A percentile compares a stretch with the other conserved stretches of the same genome.
These are phyloP conservation scores for human DNA, from an alignment of 2,113 vertebrate species.

Conservation along the genomic window DNA sequence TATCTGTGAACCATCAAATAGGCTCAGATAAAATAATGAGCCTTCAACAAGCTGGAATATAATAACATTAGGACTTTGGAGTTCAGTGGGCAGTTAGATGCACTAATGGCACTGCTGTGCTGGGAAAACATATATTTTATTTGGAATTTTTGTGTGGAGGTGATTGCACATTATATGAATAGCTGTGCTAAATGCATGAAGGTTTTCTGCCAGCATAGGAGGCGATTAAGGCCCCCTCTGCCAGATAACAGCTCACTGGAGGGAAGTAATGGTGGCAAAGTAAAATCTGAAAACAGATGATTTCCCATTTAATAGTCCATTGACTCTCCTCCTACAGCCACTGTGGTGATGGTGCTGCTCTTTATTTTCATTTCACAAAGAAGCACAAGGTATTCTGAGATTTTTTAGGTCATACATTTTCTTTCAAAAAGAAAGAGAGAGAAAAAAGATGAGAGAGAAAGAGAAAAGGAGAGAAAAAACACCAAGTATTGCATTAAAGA, in stretches of 20 bases:
- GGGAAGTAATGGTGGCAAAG: constrained; percentile 87
- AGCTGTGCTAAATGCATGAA: constrained; percentile 77
- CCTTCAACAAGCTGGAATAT: constrained; percentile 79
- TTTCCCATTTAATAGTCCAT: constrained; percentile 94
- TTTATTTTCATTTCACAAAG: constrained; percentile 83
- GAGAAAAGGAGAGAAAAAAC: neutral
- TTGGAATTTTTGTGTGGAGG: constrained; percentile 77
- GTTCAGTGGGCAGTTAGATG: constrained; percentile 79
- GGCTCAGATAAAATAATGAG: constrained; percentile 84
- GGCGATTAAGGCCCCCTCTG: constrained; percentile 78
- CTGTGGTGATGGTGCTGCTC: constrained; percentile 54
- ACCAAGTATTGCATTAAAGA: neutral
- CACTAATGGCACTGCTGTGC: constrained; percentile 83
- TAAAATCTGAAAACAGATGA: constrained; percentile 90
- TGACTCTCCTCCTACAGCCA: constrained; percentile 86
- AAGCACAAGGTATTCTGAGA: constrained; percentile 81
- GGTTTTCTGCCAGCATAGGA: constrained; percentile 80
- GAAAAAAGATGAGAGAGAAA: neutral
- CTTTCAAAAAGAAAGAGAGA: neutral
- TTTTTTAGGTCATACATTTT: constrained; percentile 54
- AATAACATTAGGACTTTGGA: constrained; percentile 81
- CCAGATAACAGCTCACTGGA: constrained; percentile 80
- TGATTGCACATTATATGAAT: constrained; percentile 83
- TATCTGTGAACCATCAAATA: constrained; percentile 65
- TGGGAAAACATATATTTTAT: constrained; percentile 82